Evolutionary conservation across 2,797 vertebrate species (phyloP).

Genomic region (Monodelphis domestica): DNA sequence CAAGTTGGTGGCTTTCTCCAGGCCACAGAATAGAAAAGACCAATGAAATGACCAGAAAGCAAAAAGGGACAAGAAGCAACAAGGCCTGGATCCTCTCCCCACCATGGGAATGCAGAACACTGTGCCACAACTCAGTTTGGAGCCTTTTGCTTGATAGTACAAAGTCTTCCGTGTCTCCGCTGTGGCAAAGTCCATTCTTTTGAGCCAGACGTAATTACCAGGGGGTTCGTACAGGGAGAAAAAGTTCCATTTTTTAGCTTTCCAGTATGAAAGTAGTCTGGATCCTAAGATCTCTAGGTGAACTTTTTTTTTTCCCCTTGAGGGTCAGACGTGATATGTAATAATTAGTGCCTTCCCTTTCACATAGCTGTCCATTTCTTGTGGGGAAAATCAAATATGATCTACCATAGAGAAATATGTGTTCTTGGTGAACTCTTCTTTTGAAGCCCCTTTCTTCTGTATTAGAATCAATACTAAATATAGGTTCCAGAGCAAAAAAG

Average conservation of each 20-base stretch:
- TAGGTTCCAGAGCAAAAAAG: too few relatives aligned
- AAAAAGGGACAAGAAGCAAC: conserved; percentile 31
- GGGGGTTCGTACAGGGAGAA: background rate
- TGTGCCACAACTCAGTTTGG: conserved; percentile 9
- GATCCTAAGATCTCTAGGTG: background rate
- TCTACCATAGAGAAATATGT: conserved; percentile 2
- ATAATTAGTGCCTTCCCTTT: too few relatives aligned
- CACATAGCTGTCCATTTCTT: too few relatives aligned
- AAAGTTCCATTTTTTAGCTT: background rate
- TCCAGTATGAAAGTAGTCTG: background rate
- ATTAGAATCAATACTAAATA: too few relatives aligned
- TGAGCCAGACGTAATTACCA: background rate
- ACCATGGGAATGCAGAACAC: too few relatives aligned
- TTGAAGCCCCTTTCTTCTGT: conserved; percentile 40
- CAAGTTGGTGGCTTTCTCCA: conserved; percentile 10
- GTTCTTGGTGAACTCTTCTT: conserved; percentile 15
- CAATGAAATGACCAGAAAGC: conserved; percentile 7
- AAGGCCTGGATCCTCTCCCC: too few relatives aligned
- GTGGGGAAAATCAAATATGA: too few relatives aligned
- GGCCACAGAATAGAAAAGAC: background rate
- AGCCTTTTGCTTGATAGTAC: conserved; percentile 15
- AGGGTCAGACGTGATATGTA: conserved; percentile 10
- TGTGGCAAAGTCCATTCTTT: background rate
- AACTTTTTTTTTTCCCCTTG: background rate
- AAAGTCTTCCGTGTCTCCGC: background rate